Evolutionary conservation across 2,113 vertebrate genomes (phyloP).

Genomic region (Oryzias celebensis): DNA sequence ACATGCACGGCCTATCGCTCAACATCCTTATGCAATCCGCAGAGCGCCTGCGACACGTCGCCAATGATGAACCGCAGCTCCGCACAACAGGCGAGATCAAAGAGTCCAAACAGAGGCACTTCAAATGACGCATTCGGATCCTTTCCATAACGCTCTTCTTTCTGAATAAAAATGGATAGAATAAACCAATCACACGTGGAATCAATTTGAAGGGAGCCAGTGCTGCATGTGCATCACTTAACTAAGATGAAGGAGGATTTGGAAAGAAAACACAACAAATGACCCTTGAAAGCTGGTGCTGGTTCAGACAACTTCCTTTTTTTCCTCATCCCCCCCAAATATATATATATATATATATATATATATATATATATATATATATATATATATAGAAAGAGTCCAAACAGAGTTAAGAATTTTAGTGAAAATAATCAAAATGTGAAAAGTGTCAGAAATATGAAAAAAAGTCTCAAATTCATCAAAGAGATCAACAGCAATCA

Average conservation of each 20-base stretch:
- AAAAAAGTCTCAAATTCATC: too few relatives aligned
- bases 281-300: constrained; percentile 63
- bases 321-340: too few relatives aligned
- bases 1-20: constrained; percentile 65
- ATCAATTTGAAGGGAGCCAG: constrained; percentile 78
- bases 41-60: constrained; percentile 62
- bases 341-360: too few relatives aligned
- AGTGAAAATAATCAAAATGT: neutral
- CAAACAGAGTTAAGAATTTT: too few relatives aligned
- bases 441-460: constrained; percentile 7
- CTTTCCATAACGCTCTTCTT: constrained; percentile 79
- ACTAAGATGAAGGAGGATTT: constrained; percentile 78
- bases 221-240: constrained; percentile 80
- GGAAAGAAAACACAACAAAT: constrained; percentile 81
- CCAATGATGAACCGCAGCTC: constrained; percentile 66
- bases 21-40: constrained; percentile 68
- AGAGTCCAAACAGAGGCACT: constrained; percentile 82
- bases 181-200: constrained; percentile 77
- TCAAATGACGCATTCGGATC: constrained; percentile 85
- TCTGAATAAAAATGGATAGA: constrained; percentile 54
- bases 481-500: neutral
- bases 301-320: neutral
- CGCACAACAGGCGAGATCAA: constrained; percentile 82
- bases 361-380: too few relatives aligned
- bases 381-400: too few relatives aligned